These are phyloP conservation scores for Neocrepidodera transversa DNA, from an alignment of 2,888 invertebrate genomes.

Conservation along the genomic window DNA sequence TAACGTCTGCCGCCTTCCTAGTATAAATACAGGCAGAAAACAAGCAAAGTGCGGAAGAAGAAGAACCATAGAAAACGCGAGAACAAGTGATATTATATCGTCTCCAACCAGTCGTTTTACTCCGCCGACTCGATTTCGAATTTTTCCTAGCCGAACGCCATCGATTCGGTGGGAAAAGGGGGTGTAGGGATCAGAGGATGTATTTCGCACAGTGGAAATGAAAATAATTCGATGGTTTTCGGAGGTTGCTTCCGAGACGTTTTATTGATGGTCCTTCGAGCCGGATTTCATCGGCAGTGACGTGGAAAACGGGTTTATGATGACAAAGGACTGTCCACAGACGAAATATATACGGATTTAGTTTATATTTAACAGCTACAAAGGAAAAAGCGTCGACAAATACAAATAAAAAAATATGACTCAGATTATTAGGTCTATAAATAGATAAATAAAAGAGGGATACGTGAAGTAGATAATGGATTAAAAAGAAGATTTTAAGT, in stretches of 20 bases:
- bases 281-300: slow-evolving; percentile 20
- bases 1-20: slow-evolving; percentile 28
- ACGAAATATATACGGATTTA: not conserved
- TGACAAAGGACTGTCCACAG: slow-evolving; percentile 20
- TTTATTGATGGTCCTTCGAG: slow-evolving; percentile 28
- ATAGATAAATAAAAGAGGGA: too few relatives aligned
- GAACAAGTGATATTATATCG: slow-evolving; percentile 49
- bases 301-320: slow-evolving; percentile 28
- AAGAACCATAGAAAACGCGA: slow-evolving; percentile 49
- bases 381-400: not conserved
- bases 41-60: slow-evolving; percentile 41
- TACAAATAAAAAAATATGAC: too few relatives aligned
- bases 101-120: slow-evolving; percentile 33
- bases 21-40: slow-evolving; percentile 41
- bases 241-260: slow-evolving; percentile 22
- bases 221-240: slow-evolving; percentile 27
- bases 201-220: slow-evolving; percentile 17
- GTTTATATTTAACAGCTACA: not conserved
- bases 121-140: slow-evolving; percentile 20
- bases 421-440: too few relatives aligned
- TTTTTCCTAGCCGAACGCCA: slow-evolving; percentile 23
- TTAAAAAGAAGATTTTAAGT: too few relatives aligned
- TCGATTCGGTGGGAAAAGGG: slow-evolving; percentile 9
- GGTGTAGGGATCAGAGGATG: not conserved
- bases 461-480: too few relatives aligned